Percentiles rank a stretch among this genome's conserved stretches.
These are phyloP conservation scores for Cassiopea xamachana DNA, from an alignment of 30 jellyfish, hydroid and myxozoan species.

Conservation along the genomic window DNA sequence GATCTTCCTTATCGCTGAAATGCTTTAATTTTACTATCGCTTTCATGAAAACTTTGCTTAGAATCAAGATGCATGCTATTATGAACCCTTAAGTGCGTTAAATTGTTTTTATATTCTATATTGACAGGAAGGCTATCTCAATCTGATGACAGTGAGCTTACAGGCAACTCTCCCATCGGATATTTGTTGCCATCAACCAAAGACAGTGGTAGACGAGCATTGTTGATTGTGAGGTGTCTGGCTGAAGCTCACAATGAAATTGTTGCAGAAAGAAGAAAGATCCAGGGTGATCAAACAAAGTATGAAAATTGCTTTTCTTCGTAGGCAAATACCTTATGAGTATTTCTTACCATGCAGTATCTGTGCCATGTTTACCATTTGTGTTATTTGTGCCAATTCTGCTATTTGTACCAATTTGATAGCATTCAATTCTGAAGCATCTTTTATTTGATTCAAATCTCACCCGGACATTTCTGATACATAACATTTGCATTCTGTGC, in stretches of 20 bases:
- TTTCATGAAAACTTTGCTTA: too few species aligned
- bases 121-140: background rate
- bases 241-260: conserved; percentile 1
- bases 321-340: background rate
- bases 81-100: too few species aligned
- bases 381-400: too few species aligned
- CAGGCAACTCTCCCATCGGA: conserved; percentile 36
- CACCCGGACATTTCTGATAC: too few species aligned
- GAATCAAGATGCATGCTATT: too few species aligned
- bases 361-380: too few species aligned
- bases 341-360: background rate
- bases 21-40: too few species aligned
- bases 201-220: background rate
- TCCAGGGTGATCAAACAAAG: background rate
- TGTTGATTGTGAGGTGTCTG: background rate
- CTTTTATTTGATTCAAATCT: too few species aligned
- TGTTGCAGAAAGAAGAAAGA: background rate
- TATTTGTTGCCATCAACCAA: conserved; percentile 17
- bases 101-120: background rate
- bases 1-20: too few species aligned
- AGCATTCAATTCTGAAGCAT: too few species aligned
- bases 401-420: too few species aligned
- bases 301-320: background rate
- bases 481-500: too few species aligned
- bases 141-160: conserved; percentile 1